Evolutionary conservation across 2,797 vertebrate species (phyloP).

Genomic region (Paramormyrops hopkinsi): DNA sequence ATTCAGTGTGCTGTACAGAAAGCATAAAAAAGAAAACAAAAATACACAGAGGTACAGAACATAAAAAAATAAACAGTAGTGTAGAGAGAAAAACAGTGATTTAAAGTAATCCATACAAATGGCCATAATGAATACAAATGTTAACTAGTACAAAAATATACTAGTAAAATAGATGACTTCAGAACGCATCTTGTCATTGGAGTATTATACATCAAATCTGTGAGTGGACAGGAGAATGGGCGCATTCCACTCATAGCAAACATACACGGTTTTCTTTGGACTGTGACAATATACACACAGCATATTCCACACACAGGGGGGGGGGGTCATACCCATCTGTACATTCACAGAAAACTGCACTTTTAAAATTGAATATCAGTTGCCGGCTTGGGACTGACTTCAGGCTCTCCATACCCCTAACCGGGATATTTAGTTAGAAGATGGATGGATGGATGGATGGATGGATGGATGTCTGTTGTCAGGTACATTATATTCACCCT

Average conservation of each 20-base stretch:
- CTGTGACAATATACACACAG: background rate
- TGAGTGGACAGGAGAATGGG: background rate
- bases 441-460: background rate
- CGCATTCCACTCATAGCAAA: background rate
- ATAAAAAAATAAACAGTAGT: background rate
- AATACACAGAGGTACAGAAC: background rate
- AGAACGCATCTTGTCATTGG: background rate
- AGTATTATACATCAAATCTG: background rate
- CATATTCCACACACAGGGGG: background rate
- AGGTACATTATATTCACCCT: background rate
- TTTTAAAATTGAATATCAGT: background rate
- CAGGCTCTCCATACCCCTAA: background rate
- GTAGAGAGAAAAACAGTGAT: background rate
- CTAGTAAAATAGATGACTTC: background rate
- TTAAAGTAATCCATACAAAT: background rate
- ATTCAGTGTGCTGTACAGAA: background rate
- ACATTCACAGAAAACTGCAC: background rate
- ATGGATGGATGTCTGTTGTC: background rate
- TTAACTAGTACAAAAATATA: background rate
- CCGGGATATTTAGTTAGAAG: background rate
- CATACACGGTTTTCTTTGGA: background rate
- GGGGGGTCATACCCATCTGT: fast-evolving
- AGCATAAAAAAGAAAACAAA: background rate
- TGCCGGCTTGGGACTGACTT: background rate
- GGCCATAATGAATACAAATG: background rate